Evolutionary conservation across 1,140 invertebrate species (phyloP).

Genomic region (Trichomalopsis sarcophagae): DNA sequence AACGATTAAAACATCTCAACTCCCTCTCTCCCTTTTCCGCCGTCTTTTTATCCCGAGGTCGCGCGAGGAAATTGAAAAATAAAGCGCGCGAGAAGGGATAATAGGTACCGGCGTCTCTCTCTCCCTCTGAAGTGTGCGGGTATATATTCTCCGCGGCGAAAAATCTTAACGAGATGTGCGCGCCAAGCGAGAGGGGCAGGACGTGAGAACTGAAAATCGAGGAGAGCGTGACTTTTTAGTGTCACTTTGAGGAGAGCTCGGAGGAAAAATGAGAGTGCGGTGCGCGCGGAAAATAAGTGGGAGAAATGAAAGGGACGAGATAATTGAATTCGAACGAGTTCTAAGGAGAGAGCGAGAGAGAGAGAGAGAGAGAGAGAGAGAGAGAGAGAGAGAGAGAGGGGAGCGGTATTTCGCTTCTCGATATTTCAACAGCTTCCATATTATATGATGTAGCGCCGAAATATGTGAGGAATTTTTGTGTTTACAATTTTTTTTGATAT

Average conservation of each 20-base stretch:
- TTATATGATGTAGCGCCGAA: too few relatives aligned
- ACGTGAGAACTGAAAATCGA: background rate
- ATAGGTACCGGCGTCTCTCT: background rate
- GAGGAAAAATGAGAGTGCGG: background rate
- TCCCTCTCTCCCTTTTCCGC: background rate
- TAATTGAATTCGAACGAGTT: conserved; percentile 16
- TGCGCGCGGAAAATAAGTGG: background rate
- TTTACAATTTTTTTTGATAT: too few relatives aligned
- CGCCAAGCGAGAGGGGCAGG: background rate
- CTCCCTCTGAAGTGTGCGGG: too few relatives aligned
- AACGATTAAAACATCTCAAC: conserved; percentile 33
- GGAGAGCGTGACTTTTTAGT: conserved; percentile 6
- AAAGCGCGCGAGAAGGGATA: background rate
- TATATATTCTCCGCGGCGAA: background rate
- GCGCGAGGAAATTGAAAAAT: background rate
- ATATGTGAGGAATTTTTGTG: too few relatives aligned
- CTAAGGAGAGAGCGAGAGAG: background rate
- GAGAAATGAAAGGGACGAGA: background rate
- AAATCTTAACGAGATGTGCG: background rate
- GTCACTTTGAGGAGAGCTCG: background rate
- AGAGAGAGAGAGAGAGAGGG: too few relatives aligned
- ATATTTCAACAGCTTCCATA: too few relatives aligned
- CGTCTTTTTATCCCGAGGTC: background rate
- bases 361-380: too few relatives aligned
- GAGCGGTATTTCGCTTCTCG: too few relatives aligned